A percentile compares a stretch with the other conserved stretches of the same genome.
These are phyloP conservation scores for Thamnophis elegans DNA, from an alignment of 2,797 vertebrate species.

Conservation along the genomic window DNA sequence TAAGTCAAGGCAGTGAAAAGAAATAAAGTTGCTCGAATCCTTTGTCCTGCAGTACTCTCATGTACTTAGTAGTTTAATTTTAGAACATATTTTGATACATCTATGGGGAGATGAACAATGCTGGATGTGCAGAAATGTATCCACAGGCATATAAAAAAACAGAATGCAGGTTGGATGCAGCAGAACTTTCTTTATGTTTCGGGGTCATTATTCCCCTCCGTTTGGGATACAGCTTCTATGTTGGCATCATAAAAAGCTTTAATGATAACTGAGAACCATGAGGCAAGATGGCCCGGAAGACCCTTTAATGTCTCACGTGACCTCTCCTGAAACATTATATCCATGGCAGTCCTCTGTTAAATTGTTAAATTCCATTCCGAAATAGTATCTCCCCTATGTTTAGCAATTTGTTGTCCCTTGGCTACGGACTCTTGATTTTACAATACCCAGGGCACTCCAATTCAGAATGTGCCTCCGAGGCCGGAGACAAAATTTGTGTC, in stretches of 20 bases:
- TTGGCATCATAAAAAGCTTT: background rate
- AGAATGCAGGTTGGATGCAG: background rate
- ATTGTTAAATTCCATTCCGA: background rate
- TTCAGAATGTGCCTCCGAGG: background rate
- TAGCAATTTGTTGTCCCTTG: background rate
- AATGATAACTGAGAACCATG: background rate
- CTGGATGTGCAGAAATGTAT: background rate
- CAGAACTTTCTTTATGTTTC: background rate
- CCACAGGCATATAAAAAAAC: background rate
- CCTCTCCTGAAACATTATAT: background rate
- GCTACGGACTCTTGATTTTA: background rate
- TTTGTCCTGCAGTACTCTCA: no score
- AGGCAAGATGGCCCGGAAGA: background rate
- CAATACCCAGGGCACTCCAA: background rate
- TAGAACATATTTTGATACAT: background rate
- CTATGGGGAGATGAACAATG: background rate
- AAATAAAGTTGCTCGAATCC: no score
- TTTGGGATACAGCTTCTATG: background rate
- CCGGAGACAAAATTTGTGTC: background rate
- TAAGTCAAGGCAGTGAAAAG: background rate
- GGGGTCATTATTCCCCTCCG: background rate
- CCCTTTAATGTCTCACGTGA: no score
- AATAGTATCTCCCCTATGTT: background rate
- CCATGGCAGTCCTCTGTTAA: background rate
- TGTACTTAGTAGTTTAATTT: background rate